phyloP scores from a whole-genome alignment of 2,113 vertebrate genomes.

The Sturnira hondurensis region DNA sequence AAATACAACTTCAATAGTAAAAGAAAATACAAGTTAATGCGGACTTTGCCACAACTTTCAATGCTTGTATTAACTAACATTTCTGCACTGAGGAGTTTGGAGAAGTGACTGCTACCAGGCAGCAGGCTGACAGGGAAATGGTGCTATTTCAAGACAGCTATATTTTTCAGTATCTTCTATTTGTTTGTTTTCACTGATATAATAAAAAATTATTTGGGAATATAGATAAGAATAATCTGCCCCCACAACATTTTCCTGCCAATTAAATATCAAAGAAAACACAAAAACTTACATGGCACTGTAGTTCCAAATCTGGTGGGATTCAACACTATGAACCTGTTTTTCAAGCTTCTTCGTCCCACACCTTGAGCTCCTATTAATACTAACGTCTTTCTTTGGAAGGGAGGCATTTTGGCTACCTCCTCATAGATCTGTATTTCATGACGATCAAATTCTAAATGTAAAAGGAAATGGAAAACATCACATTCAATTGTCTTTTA shows the following conservation, averaged over 20 bases:
- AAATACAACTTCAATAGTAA: neutral
- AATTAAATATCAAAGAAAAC: neutral
- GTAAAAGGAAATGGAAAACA: constrained; percentile 32
- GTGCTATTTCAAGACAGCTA: neutral
- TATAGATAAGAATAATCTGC: neutral
- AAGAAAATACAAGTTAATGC: neutral
- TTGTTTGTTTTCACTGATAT: neutral
- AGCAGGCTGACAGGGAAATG: neutral
- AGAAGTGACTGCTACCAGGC: neutral
- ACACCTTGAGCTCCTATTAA: constrained; percentile 98
- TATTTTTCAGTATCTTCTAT: neutral
- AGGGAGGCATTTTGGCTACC: constrained; percentile 97
- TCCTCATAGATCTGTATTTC: constrained; percentile 99
- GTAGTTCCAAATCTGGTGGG: constrained; percentile 94
- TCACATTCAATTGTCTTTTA: constrained; percentile 1
- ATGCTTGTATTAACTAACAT: neutral
- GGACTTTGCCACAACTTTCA: neutral
- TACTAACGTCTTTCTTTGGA: constrained; percentile 97
- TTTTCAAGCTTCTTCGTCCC: constrained; percentile 96
- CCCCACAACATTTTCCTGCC: neutral
- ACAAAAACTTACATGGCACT: constrained; percentile 95
- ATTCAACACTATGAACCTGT: constrained; percentile 95
- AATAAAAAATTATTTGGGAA: neutral
- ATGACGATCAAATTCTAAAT: constrained; percentile 96
- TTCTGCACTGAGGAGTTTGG: neutral